Evolutionary conservation across 1,140 invertebrate species (phyloP), one percentile per base, ranked within the genome.

Genomic region (Colletes gigas): DNA sequence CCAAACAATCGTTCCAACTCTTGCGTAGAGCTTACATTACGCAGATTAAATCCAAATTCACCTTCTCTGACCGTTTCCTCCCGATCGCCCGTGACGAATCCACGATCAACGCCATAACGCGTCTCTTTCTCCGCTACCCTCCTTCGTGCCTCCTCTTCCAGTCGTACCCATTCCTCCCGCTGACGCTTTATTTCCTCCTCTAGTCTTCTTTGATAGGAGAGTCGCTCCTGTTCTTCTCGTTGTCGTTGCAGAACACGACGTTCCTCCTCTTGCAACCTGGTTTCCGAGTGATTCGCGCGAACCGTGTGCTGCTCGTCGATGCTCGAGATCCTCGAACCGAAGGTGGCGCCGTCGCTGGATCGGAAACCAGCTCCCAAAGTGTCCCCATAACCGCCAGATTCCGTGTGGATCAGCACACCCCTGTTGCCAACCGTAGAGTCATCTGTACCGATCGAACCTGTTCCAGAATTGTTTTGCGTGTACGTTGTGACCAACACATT

Each of bases 61-160:
- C 78, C 70, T 12, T 66, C 65, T 3, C 80, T 81, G 8, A 92
- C 8, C 1, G 81, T 86, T 0, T 91, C 89, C 17, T 92, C 90
- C 7, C 89, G 84, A 82, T 92, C 88, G 0, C 92, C 90, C 17
- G 77, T 88, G 30, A 92, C 88, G 9, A 88, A 85, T 19, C 82
- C 85, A 19, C 15, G 47, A 39, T 50, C 83, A 71, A 10, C 15
- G 0, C 60, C 65, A 0, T 79, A 57, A 17, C 50, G 81, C n/a
- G 19, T 88, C 72, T 85, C 85, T 68, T 75, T 77, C 78, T 21
- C 76, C 39, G 83, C 52, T 2, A 30, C 1, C 30, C 30, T 30
- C 2, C 30, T 30, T 30, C 30, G 30, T 30, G 85, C 81, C 1
- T 77, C 78, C 19, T 83, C 72, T 1, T 83, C 47, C 19, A 44